phyloP scores from a whole-genome alignment of 2,797 vertebrate genomes.

The Pteropus rufus region DNA sequence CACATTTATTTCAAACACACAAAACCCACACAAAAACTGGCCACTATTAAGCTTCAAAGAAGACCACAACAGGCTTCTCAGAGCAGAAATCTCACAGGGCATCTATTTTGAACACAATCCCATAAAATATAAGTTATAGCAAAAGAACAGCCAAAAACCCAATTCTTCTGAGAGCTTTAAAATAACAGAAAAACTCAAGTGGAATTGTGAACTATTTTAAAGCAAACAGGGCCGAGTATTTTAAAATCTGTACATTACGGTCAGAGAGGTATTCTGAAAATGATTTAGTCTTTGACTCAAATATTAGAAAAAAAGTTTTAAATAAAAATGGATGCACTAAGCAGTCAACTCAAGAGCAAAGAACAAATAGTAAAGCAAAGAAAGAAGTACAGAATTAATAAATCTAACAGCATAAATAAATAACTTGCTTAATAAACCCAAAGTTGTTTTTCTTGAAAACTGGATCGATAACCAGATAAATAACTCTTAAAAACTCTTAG shows the following conservation, averaged over 20 bases:
- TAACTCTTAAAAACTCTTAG: not conserved
- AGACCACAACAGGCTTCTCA: conserved; percentile 9
- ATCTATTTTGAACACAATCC: not conserved
- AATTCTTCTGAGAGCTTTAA: conserved; percentile 27
- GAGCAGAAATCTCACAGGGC: not conserved
- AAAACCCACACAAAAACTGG: not conserved
- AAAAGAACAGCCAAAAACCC: not conserved
- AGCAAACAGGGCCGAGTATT: not conserved
- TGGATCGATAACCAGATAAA: not conserved
- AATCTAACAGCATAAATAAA: not conserved
- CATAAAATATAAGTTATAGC: conserved; percentile 56
- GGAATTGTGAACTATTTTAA: not conserved
- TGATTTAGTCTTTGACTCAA: not conserved
- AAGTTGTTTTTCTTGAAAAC: not conserved
- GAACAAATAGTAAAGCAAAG: not conserved
- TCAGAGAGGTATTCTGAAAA: not conserved
- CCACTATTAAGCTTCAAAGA: not conserved
- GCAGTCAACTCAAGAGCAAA: not conserved
- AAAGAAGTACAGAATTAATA: not conserved
- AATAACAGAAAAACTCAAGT: not conserved
- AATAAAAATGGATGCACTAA: not conserved
- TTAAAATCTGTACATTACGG: not conserved
- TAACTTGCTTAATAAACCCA: not conserved
- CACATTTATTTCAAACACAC: not conserved
- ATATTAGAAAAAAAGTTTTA: not conserved